Conservation (phyloP, 1,140 invertebrate species). For the Physella acuta region DNA sequence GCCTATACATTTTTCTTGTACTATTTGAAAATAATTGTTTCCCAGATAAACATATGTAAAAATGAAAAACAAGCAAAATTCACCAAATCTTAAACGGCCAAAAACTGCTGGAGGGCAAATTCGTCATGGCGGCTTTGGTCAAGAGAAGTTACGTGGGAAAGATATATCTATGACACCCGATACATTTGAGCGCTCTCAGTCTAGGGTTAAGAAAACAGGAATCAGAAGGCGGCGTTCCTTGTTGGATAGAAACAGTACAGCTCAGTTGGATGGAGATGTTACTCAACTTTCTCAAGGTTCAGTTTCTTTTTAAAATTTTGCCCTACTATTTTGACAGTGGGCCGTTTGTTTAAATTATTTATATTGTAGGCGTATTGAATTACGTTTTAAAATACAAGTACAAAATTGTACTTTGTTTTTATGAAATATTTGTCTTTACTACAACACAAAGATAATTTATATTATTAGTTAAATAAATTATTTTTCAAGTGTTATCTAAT, state of each 20-base stretch:
- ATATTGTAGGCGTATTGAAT: not conserved
- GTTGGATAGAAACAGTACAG: conserved; percentile 10
- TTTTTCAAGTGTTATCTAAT: not conserved
- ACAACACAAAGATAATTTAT: not conserved
- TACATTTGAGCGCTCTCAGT: conserved; percentile 28
- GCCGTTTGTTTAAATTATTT: not conserved
- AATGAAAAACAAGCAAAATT: conserved; percentile 30
- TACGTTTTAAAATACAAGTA: not conserved
- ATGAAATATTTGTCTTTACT: not conserved
- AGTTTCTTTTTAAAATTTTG: not conserved
- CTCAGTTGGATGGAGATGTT: conserved; percentile 1
- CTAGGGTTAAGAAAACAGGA: conserved; percentile 30
- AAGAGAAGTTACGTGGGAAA: too few species aligned
- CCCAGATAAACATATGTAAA: not conserved
- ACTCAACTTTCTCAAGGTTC: conserved; percentile 16
- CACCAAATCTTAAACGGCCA: conserved; percentile 16
- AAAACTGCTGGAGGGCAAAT: not conserved
- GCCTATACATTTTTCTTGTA: too few species aligned
- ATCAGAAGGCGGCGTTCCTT: conserved; percentile 12
- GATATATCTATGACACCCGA: conserved; percentile 24
- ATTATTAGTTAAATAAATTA: not conserved
- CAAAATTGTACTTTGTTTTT: not conserved
- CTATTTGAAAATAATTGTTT: too few species aligned
- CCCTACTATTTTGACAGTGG: conserved; percentile 30
- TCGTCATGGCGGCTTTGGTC: conserved; percentile 16